These are phyloP conservation scores for Aspidoscelis tigris DNA, from an alignment of 2,113 vertebrate species.

Conservation along the genomic window DNA sequence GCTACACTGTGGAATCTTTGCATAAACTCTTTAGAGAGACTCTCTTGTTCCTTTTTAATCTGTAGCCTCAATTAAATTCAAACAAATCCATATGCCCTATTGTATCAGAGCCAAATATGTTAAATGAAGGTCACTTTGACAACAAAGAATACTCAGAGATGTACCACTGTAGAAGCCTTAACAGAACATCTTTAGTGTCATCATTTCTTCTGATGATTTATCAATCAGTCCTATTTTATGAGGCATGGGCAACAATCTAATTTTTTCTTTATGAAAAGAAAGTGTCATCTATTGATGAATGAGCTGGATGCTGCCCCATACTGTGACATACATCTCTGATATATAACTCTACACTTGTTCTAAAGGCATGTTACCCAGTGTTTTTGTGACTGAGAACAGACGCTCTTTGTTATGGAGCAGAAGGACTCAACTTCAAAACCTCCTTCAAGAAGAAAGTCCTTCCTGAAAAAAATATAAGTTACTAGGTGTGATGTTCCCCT, in stretches of 20 bases:
- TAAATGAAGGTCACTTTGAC: conserved; percentile 7
- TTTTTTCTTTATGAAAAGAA: conserved; percentile 24
- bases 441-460: conserved; percentile 62
- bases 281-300: background rate
- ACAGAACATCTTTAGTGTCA: conserved; percentile 5
- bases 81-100: background rate
- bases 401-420: conserved; percentile 33
- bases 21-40: background rate
- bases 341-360: conserved; percentile 13
- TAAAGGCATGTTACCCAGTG: conserved; percentile 17
- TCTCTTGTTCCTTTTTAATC: background rate
- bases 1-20: rapidly evolving
- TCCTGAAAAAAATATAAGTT: conserved; percentile 38
- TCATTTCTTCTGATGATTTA: background rate
- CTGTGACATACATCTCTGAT: conserved; percentile 14
- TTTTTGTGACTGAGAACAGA: conserved; percentile 53
- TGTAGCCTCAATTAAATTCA: conserved; percentile 18
- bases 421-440: conserved; percentile 60
- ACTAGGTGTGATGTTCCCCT: too few relatives aligned
- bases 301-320: background rate
- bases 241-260: conserved; percentile 27
- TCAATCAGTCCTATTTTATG: background rate
- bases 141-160: background rate
- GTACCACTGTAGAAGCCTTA: background rate
- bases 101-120: background rate